These are phyloP conservation scores for Ectropis grisescens DNA, from an alignment of 1,140 invertebrate species.

Conservation along the genomic window DNA sequence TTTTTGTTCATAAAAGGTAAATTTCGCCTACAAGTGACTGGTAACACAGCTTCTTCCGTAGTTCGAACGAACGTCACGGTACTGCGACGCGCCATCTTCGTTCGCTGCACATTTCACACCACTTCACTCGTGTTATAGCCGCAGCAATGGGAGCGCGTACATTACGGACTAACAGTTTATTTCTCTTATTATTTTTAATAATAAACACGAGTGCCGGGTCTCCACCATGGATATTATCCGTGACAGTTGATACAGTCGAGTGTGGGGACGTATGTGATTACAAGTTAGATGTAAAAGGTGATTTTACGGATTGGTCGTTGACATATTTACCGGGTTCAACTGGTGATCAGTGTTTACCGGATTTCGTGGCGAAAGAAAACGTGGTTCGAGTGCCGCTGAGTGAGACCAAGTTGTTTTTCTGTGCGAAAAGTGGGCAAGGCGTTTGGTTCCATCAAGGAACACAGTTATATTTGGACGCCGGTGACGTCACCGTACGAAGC, in stretches of 20 bases:
- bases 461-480: slow-evolving; percentile 32
- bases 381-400: slow-evolving; percentile 10
- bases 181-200: too few species aligned
- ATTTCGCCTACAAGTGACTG: too few species aligned
- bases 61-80: too few species aligned
- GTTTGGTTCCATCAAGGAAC: slow-evolving; percentile 36
- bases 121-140: too few species aligned
- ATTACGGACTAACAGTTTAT: too few species aligned
- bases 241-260: slow-evolving; percentile 23
- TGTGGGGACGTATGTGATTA: slow-evolving; percentile 40
- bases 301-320: slow-evolving; percentile 35
- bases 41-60: too few species aligned
- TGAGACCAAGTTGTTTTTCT: slow-evolving; percentile 32
- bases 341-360: slow-evolving; percentile 17
- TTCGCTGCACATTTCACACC: too few species aligned
- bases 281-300: slow-evolving; percentile 36
- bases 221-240: slow-evolving; percentile 38
- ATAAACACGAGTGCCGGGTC: too few species aligned
- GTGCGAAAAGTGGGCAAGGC: slow-evolving; percentile 29
- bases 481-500: slow-evolving; percentile 36
- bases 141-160: too few species aligned
- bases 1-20: too few species aligned
- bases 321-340: slow-evolving; percentile 24
- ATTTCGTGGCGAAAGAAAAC: slow-evolving; percentile 2
- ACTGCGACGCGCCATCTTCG: too few species aligned